Evolutionary conservation across 2,797 vertebrate genomes (phyloP).

Genomic region (Crenichthys baileyi): DNA sequence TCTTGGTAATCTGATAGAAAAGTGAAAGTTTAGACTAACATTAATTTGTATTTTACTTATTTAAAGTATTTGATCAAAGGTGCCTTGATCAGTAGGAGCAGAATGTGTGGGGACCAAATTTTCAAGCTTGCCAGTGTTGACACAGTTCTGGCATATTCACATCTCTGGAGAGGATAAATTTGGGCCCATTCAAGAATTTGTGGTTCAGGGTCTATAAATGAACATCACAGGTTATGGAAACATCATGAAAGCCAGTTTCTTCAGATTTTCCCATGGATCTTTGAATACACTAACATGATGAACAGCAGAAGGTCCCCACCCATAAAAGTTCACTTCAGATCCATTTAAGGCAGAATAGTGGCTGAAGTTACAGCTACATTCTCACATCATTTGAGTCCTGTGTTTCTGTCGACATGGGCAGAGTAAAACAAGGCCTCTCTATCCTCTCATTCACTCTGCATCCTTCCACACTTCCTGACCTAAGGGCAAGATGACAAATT

Average conservation of each 20-base stretch:
- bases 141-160: background rate
- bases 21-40: background rate
- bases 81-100: background rate
- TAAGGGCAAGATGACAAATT: constrained; percentile 59
- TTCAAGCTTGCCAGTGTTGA: constrained; percentile 5
- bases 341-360: constrained; percentile 64
- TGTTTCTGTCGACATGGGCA: constrained; percentile 50
- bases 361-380: constrained; percentile 34
- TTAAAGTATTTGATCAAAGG: background rate
- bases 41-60: background rate
- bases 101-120: constrained; percentile 10
- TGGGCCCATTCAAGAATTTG: constrained; percentile 4
- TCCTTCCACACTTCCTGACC: constrained; percentile 55
- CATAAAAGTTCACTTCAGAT: constrained; percentile 51
- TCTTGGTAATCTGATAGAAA: constrained; percentile 2
- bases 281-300: constrained; percentile 47
- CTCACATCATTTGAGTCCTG: constrained; percentile 44
- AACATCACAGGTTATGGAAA: constrained; percentile 35
- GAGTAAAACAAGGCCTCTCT: constrained; percentile 58
- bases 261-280: constrained; percentile 42
- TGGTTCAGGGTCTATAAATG: constrained; percentile 13
- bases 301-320: constrained; percentile 33
- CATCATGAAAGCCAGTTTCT: constrained; percentile 8
- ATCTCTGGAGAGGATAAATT: constrained; percentile 19
- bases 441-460: constrained; percentile 62